Percentiles rank a stretch among this genome's conserved stretches.
These are phyloP conservation scores for Phalacrocorax pelagicus DNA, from an alignment of 2,113 vertebrate genomes.

Conservation along the genomic window DNA sequence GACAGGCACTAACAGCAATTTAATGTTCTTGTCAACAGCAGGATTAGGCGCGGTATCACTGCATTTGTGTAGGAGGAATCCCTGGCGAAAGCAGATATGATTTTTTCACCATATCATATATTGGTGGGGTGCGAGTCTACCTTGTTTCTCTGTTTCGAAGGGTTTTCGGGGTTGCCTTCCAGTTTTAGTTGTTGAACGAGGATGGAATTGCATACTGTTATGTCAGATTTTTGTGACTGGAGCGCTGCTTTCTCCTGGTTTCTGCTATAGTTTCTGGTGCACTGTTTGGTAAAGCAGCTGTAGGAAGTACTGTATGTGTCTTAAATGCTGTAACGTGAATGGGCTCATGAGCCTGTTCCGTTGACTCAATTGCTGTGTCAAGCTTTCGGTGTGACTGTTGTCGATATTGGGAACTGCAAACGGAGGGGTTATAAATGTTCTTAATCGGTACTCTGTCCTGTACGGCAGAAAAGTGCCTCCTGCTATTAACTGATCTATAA, in stretches of 20 bases:
- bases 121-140: neutral
- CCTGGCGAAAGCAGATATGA: neutral
- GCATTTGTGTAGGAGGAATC: neutral
- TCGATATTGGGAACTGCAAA: neutral
- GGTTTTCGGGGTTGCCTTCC: neutral
- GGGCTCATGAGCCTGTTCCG: fast-evolving
- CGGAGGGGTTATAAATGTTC: neutral
- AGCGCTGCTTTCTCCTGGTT: neutral
- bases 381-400: neutral
- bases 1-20: neutral
- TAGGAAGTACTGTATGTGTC: neutral
- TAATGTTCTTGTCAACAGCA: neutral
- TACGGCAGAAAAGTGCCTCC: neutral
- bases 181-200: neutral
- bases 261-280: neutral
- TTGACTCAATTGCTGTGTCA: neutral
- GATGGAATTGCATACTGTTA: neutral
- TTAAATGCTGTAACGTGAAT: neutral
- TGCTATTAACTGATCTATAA: neutral
- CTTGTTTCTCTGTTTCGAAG: neutral
- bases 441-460: neutral
- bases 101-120: neutral
- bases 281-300: neutral
- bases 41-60: neutral
- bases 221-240: neutral